Conservation (phyloP, 2,888 invertebrate species). For the Stegophylla sp. region DNA sequence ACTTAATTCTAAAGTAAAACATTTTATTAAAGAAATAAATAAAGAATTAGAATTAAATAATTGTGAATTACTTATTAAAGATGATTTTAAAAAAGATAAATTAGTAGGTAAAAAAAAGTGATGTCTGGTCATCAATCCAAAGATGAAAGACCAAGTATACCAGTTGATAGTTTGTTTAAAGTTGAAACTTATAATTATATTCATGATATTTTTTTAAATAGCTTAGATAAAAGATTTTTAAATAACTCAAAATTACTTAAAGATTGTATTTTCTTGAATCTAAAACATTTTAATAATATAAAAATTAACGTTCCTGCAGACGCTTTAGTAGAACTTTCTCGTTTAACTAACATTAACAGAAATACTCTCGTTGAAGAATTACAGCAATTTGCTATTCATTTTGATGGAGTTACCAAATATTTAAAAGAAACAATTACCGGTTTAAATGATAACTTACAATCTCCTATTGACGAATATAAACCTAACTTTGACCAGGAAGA, state of each 20-base stretch:
- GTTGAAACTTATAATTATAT: not conserved
- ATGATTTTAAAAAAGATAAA: conserved; percentile 18
- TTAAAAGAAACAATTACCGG: not conserved
- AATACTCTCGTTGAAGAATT: not conserved
- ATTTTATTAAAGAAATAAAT: conserved; percentile 28
- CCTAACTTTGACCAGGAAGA: conserved; percentile 5
- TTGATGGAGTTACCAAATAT: too few relatives aligned
- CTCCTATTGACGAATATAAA: not conserved
- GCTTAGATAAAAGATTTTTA: conserved; percentile 2
- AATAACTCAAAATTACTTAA: conserved; percentile 8
- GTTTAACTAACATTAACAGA: conserved; percentile 3
- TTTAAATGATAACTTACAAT: not conserved
- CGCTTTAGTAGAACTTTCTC: conserved; percentile 4
- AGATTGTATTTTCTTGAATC: conserved; percentile 1
- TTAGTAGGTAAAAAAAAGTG: conserved; percentile 3
- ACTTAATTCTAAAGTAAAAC: conserved; percentile 13
- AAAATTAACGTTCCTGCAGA: conserved; percentile 5
- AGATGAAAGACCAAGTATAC: conserved; percentile 2
- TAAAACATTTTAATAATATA: not conserved
- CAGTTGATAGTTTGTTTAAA: not conserved
- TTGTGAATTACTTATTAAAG: conserved; percentile 6
- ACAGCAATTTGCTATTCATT: conserved; percentile 1
- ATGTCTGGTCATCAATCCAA: not conserved
- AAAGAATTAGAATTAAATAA: conserved; percentile 5
- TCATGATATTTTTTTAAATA: not conserved